Conservation (phyloP, 2,113 vertebrate species). For the Notechis scutatus region DNA sequence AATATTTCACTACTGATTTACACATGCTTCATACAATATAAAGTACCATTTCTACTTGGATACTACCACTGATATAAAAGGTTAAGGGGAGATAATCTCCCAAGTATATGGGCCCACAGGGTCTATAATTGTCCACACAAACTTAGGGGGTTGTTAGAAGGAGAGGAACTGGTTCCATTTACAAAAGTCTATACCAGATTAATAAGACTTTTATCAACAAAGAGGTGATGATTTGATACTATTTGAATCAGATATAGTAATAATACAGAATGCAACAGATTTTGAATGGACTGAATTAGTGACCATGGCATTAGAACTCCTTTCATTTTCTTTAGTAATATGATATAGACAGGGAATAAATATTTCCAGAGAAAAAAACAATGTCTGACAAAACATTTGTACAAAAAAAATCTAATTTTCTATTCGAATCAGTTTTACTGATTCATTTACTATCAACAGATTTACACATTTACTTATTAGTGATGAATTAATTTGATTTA, state of each 20-base stretch:
- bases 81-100: neutral
- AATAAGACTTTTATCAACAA: neutral
- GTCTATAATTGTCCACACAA: neutral
- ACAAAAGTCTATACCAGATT: neutral
- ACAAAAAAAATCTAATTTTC: neutral
- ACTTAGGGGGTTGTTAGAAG: neutral
- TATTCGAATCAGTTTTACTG: neutral
- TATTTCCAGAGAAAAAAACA: neutral
- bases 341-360: neutral
- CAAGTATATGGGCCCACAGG: neutral
- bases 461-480: neutral
- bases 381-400: neutral
- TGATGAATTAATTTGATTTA: neutral
- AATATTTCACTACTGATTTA: neutral
- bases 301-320: neutral
- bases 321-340: neutral
- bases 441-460: neutral
- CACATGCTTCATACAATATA: neutral
- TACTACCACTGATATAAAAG: neutral
- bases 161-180: neutral
- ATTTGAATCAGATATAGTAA: neutral
- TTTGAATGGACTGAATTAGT: neutral
- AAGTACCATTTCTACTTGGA: neutral
- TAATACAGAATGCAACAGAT: neutral
- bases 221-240: neutral